Evolutionary conservation across 2,113 vertebrate species (phyloP).

Genomic region (Cephalopterus ornatus): DNA sequence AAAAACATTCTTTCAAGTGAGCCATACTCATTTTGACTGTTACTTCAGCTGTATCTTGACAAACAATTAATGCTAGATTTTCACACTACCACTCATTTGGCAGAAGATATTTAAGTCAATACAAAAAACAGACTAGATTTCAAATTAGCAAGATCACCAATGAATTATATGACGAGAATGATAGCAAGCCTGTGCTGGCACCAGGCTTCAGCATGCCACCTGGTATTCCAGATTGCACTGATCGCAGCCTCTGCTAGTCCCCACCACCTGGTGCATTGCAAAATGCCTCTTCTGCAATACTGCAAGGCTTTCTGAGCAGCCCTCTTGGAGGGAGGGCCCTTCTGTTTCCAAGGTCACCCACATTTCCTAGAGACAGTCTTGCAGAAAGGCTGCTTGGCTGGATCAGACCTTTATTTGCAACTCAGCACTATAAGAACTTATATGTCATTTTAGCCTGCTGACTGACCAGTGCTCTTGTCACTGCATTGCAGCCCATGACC

Average conservation of each 20-base stretch:
- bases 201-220: conserved; percentile 30
- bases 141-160: conserved; percentile 55
- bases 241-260: conserved; percentile 40
- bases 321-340: not conserved
- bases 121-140: conserved; percentile 27
- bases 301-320: conserved; percentile 28
- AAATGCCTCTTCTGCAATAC: conserved; percentile 27
- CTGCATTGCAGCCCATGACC: not conserved
- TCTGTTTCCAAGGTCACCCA: conserved; percentile 43
- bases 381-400: not conserved
- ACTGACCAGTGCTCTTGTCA: not conserved
- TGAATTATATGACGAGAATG: not conserved
- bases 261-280: conserved; percentile 44
- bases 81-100: conserved; percentile 41
- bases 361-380: not conserved
- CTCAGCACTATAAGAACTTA: not conserved
- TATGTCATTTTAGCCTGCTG: not conserved
- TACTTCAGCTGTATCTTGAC: not conserved
- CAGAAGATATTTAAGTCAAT: conserved; percentile 38
- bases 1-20: not conserved
- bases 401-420: not conserved
- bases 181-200: conserved; percentile 51
- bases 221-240: conserved; percentile 63
- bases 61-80: conserved; percentile 44
- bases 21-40: not conserved